phyloP scores from a whole-genome alignment of 2,888 invertebrate species.

The Hedychridium roseum region DNA sequence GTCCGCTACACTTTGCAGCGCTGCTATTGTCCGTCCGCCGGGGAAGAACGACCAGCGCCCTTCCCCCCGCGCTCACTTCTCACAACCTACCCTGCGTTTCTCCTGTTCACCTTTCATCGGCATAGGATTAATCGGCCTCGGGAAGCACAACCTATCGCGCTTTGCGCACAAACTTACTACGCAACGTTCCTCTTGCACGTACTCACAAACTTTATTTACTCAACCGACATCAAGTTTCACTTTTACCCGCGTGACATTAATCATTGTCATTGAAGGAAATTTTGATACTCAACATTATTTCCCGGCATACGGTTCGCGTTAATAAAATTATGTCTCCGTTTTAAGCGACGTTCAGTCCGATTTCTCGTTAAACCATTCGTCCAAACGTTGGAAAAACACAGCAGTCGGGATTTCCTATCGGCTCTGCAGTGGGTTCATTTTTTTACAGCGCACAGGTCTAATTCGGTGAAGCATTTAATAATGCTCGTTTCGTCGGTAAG shows the following conservation, averaged over 20 bases:
- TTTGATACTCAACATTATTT: no score
- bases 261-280: no score
- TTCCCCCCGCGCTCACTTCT: slow-evolving; percentile 9
- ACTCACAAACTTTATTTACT: no score
- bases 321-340: slow-evolving; percentile 50
- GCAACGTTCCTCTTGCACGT: no score
- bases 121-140: slow-evolving; percentile 26
- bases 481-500: no score
- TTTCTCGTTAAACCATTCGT: no score
- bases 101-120: slow-evolving; percentile 24
- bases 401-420: not conserved
- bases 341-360: slow-evolving; percentile 27
- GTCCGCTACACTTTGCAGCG: slow-evolving; percentile 52
- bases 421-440: no score
- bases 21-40: slow-evolving; percentile 44
- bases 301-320: no score
- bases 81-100: slow-evolving; percentile 6
- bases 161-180: not conserved
- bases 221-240: no score
- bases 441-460: no score
- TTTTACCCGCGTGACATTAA: no score
- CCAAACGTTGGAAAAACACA: not conserved
- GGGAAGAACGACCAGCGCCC: slow-evolving; percentile 30
- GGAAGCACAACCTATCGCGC: not conserved
- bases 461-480: no score